Percentiles rank a stretch among this genome's conserved stretches.
Evolutionary conservation across 2,888 invertebrate species (phyloP).

Genomic region (Scrobipalpa atriplicella): DNA sequence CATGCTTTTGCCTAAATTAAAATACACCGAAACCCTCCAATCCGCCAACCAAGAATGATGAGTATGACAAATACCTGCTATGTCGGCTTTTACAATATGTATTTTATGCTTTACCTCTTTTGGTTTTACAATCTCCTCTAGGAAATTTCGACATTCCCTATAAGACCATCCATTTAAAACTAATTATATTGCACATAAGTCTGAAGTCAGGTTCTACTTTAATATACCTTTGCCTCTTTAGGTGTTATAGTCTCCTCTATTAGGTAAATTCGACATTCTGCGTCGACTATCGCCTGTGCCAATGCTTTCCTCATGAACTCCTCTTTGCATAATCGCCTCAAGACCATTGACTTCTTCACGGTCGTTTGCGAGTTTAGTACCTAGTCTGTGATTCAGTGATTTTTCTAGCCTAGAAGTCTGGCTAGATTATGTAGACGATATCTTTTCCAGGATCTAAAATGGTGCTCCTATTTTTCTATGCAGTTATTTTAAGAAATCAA

Average conservation of each 20-base stretch:
- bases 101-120: too few species aligned
- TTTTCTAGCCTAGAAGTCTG: not conserved
- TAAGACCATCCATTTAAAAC: too few species aligned
- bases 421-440: not conserved
- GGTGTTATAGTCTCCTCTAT: not conserved
- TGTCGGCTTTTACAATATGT: too few species aligned
- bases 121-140: too few species aligned
- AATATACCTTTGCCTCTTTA: not conserved
- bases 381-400: not conserved
- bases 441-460: not conserved
- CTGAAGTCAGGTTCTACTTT: not conserved
- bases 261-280: conserved; percentile 2
- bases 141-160: too few species aligned
- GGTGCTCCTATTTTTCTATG: not conserved
- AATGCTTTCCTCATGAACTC: conserved; percentile 14
- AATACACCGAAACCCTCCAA: too few species aligned
- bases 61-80: too few species aligned
- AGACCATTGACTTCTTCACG: conserved; percentile 21
- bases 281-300: not conserved
- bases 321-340: conserved; percentile 24
- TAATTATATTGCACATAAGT: too few species aligned
- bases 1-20: too few species aligned
- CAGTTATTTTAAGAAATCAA: not conserved
- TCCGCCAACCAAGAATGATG: too few species aligned
- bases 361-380: conserved; percentile 18